Conservation (phyloP, 2,888 invertebrate species). For the Selenia dentaria region DNA sequence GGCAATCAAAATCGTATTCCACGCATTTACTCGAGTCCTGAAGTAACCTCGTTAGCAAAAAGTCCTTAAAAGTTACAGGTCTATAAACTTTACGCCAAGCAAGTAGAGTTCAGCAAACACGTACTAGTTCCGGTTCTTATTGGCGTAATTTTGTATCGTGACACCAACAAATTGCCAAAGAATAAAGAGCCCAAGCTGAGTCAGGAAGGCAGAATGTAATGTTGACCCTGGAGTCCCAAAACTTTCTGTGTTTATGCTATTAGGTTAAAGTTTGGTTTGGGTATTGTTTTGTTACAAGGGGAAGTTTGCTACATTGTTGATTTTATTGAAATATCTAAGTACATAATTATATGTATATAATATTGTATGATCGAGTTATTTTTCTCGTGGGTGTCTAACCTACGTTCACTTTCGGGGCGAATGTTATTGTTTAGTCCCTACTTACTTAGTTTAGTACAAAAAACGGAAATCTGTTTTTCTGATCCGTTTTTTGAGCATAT, state of each 20-base stretch:
- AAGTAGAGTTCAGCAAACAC: conserved; percentile 5
- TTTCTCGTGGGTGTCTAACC: too few species aligned
- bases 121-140: conserved; percentile 9
- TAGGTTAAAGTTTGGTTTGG: not conserved
- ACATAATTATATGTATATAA: too few species aligned
- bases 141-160: conserved; percentile 14
- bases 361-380: too few species aligned
- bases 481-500: too few species aligned
- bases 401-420: too few species aligned
- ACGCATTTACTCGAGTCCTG: not conserved
- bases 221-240: conserved; percentile 9
- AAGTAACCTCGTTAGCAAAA: conserved; percentile 11
- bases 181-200: conserved; percentile 16
- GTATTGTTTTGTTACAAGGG: not conserved
- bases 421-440: too few species aligned
- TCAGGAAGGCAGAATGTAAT: not conserved
- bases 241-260: conserved; percentile 1
- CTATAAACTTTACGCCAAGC: conserved; percentile 4
- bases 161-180: conserved; percentile 9
- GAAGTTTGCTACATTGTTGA: not conserved
- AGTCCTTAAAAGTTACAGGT: conserved; percentile 10
- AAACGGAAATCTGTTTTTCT: too few species aligned
- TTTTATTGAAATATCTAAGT: not conserved
- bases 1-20: too few species aligned
- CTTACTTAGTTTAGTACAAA: too few species aligned